Base-by-base conservation (phyloP, 2,113 vertebrate genomes). In the Pan paniscus region DNA sequence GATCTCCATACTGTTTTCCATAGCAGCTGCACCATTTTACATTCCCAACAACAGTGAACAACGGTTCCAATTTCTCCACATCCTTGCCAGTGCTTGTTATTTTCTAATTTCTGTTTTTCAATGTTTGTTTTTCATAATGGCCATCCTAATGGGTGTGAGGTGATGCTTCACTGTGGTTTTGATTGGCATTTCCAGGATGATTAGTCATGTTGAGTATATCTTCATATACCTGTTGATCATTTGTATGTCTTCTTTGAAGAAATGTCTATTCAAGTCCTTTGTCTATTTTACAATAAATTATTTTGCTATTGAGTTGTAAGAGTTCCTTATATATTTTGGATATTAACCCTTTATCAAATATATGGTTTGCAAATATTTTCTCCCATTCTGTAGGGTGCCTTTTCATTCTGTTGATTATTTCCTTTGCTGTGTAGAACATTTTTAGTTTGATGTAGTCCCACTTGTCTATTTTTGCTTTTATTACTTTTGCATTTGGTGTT, bases 291-390 rank as follows among this genome's bases (percentile, higher is more conserved):
- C n/a, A 78, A 73, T 9, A 35, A 59, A 3, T 83, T n/a, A 32
- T 52, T 92, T 85, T 73, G 25, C 22, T 83, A 18, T 57, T 91
- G 22, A 75, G 7, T 43, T 70, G 13, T 61, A 83, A 57, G 83
- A 70, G 13, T 79, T 96, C 13, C 32, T 88, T 93, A 40, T 72
- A 3, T 86, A 72, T 78, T 95, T 96, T 91, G 4, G n/a, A 84
- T 93, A 55, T 73, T 23, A 96, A 64, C 18, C 20, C 23, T 17
- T 87, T 76, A 50, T 76, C 8, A 55, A 22, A 35, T 46, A 52
- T n/a, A 46, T 52, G 50, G 23, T 80, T 96, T 81, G 50, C 30
- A 96, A 72, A 86, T 90, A 85, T 92, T 95, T 96, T 94, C 43
- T 73, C 1, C 40, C 48, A 46, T 84, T 94, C 22, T 78, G 2